Percentiles rank a stretch among this genome's conserved stretches.
phyloP scores from a whole-genome alignment of 2,888 invertebrate genomes.

The Salpingus planirostris region DNA sequence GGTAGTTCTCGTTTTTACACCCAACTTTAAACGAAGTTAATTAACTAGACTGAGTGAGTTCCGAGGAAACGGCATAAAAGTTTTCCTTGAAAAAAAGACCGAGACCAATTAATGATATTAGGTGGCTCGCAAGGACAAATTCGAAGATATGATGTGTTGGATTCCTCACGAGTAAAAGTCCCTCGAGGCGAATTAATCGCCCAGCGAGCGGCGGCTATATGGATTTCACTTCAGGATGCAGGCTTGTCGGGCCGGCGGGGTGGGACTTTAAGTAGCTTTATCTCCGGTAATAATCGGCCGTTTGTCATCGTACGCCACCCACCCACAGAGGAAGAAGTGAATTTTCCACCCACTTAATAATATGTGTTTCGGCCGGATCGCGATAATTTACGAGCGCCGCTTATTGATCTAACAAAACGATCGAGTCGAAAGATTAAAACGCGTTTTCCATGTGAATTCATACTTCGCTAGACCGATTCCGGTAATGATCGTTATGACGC shows the following conservation, averaged over 20 bases:
- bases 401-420: no score
- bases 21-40: conserved; percentile 17
- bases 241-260: conserved; percentile 9
- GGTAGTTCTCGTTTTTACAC: conserved; percentile 11
- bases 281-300: conserved; percentile 13
- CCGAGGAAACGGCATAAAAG: conserved; percentile 17
- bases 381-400: conserved; percentile 10
- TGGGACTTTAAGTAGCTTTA: conserved; percentile 15
- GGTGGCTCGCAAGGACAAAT: no score
- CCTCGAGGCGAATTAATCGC: conserved; percentile 1
- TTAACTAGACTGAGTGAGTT: conserved; percentile 17
- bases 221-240: conserved; percentile 7
- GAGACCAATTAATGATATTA: conserved; percentile 13
- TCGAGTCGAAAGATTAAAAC: no score
- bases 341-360: conserved; percentile 14
- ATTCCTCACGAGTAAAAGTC: not conserved
- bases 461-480: no score
- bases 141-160: no score
- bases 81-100: conserved; percentile 10
- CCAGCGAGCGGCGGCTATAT: conserved; percentile 1
- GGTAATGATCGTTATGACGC: no score
- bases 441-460: no score
- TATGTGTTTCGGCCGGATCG: conserved; percentile 10
- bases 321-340: conserved; percentile 10
- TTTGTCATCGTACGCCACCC: conserved; percentile 14